Percentiles rank a stretch among this genome's conserved stretches.
Evolutionary conservation across 2,113 vertebrate species (phyloP).

Genomic region (Athene cunicularia): DNA sequence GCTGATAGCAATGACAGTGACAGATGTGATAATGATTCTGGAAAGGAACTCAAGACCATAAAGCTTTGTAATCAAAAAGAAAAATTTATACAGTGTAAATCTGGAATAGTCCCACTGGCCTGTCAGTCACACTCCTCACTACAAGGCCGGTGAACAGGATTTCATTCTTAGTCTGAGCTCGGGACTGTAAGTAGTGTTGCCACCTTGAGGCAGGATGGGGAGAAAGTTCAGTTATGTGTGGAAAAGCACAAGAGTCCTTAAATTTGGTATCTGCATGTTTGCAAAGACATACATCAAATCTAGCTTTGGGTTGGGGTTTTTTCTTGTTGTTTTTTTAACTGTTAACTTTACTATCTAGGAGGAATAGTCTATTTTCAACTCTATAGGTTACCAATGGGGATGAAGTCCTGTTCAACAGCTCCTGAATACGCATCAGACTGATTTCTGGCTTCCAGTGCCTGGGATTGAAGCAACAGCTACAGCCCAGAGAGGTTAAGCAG

Average conservation of each 20-base stretch:
- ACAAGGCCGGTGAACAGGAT: not conserved
- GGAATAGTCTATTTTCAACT: not conserved
- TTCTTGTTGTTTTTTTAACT: not conserved
- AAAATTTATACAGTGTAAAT: not conserved
- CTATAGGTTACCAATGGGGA: not conserved
- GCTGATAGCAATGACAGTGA: conserved; percentile 23
- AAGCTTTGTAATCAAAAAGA: conserved; percentile 16
- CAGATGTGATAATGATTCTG: conserved; percentile 18
- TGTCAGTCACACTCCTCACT: not conserved
- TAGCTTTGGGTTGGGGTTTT: not conserved
- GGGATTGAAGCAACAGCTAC: not conserved
- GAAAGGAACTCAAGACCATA: conserved; percentile 7
- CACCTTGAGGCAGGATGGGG: conserved; percentile 18
- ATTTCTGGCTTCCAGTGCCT: not conserved
- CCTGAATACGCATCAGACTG: not conserved
- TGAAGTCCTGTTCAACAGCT: not conserved
- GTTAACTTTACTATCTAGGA: not conserved
- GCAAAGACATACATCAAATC: not conserved
- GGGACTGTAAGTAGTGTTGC: not conserved
- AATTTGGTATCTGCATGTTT: not conserved
- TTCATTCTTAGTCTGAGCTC: not conserved
- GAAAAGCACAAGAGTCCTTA: not conserved
- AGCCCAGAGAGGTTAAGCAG: not conserved
- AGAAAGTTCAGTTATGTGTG: not conserved
- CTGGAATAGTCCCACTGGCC: not conserved